Conservation (phyloP, 2,888 invertebrate genomes). For the Campoletis raptor region DNA sequence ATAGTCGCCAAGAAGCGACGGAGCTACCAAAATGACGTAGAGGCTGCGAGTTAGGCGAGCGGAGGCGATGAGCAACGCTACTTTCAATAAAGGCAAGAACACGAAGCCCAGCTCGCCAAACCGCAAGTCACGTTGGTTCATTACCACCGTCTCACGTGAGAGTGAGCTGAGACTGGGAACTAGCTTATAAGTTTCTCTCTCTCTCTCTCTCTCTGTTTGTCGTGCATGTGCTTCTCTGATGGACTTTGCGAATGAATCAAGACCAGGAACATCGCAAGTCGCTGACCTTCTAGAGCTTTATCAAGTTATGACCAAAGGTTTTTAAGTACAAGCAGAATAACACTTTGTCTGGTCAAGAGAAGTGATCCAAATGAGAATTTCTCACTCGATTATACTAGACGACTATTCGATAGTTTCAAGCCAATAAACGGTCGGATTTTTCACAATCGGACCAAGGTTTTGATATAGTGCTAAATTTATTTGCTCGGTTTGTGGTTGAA, state of each 20-base stretch:
- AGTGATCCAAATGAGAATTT: background rate
- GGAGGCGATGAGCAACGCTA: slow-evolving; percentile 81
- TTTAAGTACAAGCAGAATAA: slow-evolving; percentile 40
- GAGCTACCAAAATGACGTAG: slow-evolving; percentile 40
- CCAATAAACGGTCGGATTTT: background rate
- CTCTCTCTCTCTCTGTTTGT: slow-evolving; percentile 9
- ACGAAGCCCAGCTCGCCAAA: slow-evolving; percentile 76
- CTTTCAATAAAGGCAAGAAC: slow-evolving; percentile 83
- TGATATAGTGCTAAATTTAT: too few species aligned
- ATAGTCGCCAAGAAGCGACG: slow-evolving; percentile 49
- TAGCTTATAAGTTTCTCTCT: slow-evolving; percentile 56
- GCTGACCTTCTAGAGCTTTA: slow-evolving; percentile 40
- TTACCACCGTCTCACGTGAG: slow-evolving; percentile 82
- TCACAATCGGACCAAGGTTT: too few species aligned
- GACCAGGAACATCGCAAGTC: slow-evolving; percentile 36
- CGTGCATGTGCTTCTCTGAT: slow-evolving; percentile 46
- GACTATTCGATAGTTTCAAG: background rate
- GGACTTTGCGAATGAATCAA: slow-evolving; percentile 37
- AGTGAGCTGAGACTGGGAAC: slow-evolving; percentile 79
- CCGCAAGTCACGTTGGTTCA: slow-evolving; percentile 84
- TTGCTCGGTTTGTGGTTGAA: background rate
- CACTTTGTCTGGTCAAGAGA: background rate
- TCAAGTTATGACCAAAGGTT: slow-evolving; percentile 41
- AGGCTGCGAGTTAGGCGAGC: slow-evolving; percentile 52
- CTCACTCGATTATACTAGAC: background rate